These are phyloP conservation scores for Alces alces DNA, from an alignment of 2,113 vertebrate genomes.

Conservation along the genomic window DNA sequence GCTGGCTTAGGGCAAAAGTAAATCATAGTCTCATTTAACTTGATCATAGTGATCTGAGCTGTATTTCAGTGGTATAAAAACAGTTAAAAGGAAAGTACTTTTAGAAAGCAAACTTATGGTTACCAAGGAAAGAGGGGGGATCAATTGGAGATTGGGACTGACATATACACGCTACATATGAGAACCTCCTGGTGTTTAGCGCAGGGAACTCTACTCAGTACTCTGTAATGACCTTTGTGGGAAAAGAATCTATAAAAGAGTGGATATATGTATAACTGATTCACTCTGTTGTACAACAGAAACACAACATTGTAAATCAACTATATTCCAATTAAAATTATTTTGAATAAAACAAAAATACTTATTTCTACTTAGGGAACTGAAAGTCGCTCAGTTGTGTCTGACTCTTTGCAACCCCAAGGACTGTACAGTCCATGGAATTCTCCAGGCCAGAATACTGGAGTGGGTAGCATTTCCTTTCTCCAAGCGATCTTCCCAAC, in stretches of 20 bases:
- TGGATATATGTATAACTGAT: background rate
- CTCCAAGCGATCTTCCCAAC: background rate
- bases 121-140: background rate
- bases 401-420: background rate
- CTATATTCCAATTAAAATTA: background rate
- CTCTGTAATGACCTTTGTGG: background rate
- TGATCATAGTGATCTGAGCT: background rate
- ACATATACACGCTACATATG: background rate
- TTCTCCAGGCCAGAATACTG: background rate
- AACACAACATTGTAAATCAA: background rate
- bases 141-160: background rate
- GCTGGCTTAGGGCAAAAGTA: background rate
- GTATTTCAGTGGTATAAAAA: background rate
- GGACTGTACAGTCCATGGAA: background rate
- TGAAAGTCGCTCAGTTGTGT: background rate
- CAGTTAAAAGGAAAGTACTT: background rate
- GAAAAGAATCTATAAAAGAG: background rate
- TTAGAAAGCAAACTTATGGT: background rate
- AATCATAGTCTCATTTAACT: background rate
- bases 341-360: background rate
- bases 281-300: background rate
- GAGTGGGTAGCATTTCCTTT: background rate
- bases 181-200: background rate
- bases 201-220: background rate
- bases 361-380: background rate